Conservation (phyloP, 2,888 invertebrate species). For the Miltochrista miniata region DNA sequence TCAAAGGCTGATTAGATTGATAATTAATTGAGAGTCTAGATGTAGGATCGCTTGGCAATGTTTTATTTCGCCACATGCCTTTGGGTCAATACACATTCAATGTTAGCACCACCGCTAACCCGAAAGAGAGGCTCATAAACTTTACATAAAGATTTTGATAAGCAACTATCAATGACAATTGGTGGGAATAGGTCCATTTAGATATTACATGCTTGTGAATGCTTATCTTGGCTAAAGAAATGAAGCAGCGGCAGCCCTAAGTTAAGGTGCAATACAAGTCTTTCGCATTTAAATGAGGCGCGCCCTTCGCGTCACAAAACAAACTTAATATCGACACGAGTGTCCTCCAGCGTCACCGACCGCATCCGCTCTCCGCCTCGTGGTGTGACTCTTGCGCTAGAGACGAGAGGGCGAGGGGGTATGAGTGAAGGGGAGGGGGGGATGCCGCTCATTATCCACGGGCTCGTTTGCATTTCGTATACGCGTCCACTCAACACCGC, state of each 20-base stretch:
- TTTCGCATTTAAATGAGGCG: slow-evolving; percentile 56
- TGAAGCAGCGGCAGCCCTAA: slow-evolving; percentile 5
- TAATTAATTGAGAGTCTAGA: too few species aligned
- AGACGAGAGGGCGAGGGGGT: not conserved
- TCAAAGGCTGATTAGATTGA: too few species aligned
- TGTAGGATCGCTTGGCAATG: too few species aligned
- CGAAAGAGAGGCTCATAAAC: too few species aligned
- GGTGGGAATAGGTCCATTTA: too few species aligned
- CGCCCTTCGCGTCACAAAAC: slow-evolving; percentile 53
- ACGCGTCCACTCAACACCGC: slow-evolving; percentile 49
- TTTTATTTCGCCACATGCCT: too few species aligned
- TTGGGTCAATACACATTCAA: too few species aligned
- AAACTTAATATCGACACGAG: slow-evolving; percentile 55
- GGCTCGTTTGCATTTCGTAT: slow-evolving; percentile 42
- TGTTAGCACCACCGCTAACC: too few species aligned
- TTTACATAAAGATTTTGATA: too few species aligned
- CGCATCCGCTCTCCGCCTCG: slow-evolving; percentile 4
- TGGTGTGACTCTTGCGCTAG: slow-evolving; percentile 2
- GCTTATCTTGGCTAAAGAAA: not conserved
- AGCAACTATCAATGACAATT: too few species aligned
- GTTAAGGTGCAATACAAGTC: slow-evolving; percentile 27
- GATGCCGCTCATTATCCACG: slow-evolving; percentile 37
- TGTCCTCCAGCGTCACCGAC: slow-evolving; percentile 33
- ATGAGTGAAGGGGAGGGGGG: not conserved
- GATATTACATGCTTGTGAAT: not conserved